A percentile compares a stretch with the other conserved stretches of the same genome.
These are phyloP conservation scores for Polydrusus pterygomalis DNA, from an alignment of 2,888 invertebrate species.

Conservation along the genomic window DNA sequence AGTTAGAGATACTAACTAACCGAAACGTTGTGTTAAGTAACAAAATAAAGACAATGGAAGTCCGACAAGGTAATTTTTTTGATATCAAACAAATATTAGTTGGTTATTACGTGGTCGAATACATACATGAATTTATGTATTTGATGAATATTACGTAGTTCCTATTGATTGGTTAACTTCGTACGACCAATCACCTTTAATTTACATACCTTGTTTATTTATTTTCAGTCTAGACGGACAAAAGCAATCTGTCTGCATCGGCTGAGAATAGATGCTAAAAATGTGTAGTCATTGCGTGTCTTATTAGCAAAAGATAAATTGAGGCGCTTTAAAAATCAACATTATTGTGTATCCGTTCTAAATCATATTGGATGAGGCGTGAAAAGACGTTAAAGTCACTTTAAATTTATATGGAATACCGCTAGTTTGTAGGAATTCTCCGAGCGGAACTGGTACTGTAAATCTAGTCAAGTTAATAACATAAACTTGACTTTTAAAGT, in stretches of 20 bases:
- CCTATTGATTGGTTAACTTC: not conserved
- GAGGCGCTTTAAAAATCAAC: slow-evolving; percentile 28
- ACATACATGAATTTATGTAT: too few species aligned
- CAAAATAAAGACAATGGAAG: too few species aligned
- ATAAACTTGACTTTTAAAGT: slow-evolving; percentile 1
- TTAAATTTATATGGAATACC: slow-evolving; percentile 45
- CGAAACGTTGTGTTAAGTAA: too few species aligned
- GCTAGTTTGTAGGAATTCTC: slow-evolving; percentile 38
- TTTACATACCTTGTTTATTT: slow-evolving; percentile 21
- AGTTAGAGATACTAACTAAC: too few species aligned
- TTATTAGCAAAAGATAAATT: slow-evolving; percentile 48
- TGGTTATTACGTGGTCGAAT: too few species aligned
- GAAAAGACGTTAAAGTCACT: slow-evolving; percentile 51
- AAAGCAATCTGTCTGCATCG: slow-evolving; percentile 15
- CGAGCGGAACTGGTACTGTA: slow-evolving; percentile 45
- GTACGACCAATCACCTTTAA: slow-evolving; percentile 7
- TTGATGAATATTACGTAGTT: too few species aligned
- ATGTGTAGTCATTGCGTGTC: slow-evolving; percentile 31
- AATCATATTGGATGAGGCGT: slow-evolving; percentile 54
- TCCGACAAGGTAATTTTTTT: too few species aligned
- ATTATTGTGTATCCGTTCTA: slow-evolving; percentile 46
- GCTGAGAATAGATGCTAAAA: slow-evolving; percentile 23
- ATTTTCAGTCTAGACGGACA: slow-evolving; percentile 28
- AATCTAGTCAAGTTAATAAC: slow-evolving; percentile 36
- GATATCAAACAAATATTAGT: too few species aligned